Evolutionary conservation across 2,797 vertebrate genomes (phyloP), one percentile per base, ranked within the genome.

Genomic region (Anisognathus igniventris): DNA sequence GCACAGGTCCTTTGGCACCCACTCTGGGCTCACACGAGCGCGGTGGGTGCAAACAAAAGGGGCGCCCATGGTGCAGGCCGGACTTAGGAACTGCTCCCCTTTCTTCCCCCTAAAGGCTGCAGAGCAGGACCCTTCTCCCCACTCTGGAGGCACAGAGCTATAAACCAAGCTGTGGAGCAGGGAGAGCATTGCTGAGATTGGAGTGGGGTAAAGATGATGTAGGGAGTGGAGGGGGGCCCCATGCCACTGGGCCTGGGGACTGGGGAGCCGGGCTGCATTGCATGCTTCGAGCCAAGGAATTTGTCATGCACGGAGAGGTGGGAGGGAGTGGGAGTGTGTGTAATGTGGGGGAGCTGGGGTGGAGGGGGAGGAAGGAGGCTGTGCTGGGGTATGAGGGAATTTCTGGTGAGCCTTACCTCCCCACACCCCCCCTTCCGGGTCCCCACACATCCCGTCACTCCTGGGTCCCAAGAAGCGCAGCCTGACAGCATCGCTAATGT

Each of bases 201-300:
- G 44, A 28, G 7, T 1, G 13, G 18, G 19, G 4, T 33, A 47
- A 79, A 58, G 58, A 81, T 37, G 57, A 11, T 27, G 25, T 16
- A 48, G 56, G 33, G 62, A 53, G 10, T 3, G 28, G 22, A 16
- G 31, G 8, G 28, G 20, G 6, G 6, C 2, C 42, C 51, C 6
- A 1, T 51, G 60, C 35, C 75, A 45, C 73, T 39, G 28, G 53
- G 35, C 30, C 58, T 75, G n/a, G 61, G 66, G 27, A 61, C 37
- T n/a, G 61, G 57, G 67, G 39, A 93, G 60, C 54, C 62, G 71
- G 83, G 84, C 89, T 96, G 95, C 95, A 96, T 87, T 89, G 88
- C 75, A 78, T 24, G 27, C 70, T 66, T 56, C 0, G 11, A 94
- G 93, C 88, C 95, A 95, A 95, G 83, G 81, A 72, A 86, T 93